These are phyloP conservation scores for Pseudolaguvia tuberculata DNA, from an alignment of 2,113 vertebrate genomes.

Conservation along the genomic window DNA sequence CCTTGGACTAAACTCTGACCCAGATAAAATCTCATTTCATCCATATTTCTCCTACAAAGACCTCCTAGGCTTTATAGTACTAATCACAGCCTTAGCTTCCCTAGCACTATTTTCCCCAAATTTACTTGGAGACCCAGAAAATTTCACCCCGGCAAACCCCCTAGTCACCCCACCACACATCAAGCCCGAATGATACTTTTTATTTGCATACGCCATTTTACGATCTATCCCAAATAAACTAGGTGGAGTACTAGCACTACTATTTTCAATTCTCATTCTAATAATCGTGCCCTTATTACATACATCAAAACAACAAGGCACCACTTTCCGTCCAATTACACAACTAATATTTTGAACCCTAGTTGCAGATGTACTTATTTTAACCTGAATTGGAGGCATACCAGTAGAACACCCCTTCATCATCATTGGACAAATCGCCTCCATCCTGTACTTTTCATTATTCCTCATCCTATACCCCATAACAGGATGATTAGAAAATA, in stretches of 20 bases:
- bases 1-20: conserved; percentile 9
- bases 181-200: conserved; percentile 18
- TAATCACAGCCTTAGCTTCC: background rate
- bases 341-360: background rate
- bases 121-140: conserved; percentile 24
- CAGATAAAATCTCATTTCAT: conserved; percentile 42
- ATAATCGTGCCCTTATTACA: background rate
- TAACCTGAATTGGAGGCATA: conserved; percentile 4
- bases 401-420: background rate
- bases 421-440: background rate
- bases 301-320: background rate
- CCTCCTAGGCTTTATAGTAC: background rate
- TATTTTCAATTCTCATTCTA: background rate
- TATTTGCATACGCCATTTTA: conserved; percentile 15
- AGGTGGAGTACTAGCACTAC: background rate
- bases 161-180: background rate
- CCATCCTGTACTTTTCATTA: background rate
- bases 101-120: conserved; percentile 26
- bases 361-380: background rate
- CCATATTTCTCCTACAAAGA: conserved; percentile 35
- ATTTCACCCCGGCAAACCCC: background rate
- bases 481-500: background rate
- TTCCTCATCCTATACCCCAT: background rate
- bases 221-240: conserved; percentile 17
- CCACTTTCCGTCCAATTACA: background rate